A percentile compares a stretch with the other conserved stretches of the same genome.
phyloP scores from a whole-genome alignment of 2,113 vertebrate genomes.

The Anser brachyrhynchus region DNA sequence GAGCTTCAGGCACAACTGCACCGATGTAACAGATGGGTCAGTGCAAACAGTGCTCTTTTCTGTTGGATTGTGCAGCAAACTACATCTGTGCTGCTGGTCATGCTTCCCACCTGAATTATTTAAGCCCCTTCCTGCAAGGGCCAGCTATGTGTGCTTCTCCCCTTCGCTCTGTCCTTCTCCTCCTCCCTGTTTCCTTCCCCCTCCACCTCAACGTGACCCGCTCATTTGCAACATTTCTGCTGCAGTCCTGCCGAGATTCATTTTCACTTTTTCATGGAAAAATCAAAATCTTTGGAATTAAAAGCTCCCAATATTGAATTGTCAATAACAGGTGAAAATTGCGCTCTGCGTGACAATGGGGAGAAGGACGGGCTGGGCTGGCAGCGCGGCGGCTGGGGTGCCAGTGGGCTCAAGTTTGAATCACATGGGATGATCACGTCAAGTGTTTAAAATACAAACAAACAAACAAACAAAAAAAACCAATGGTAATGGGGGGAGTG shows the following conservation, averaged over 20 bases:
- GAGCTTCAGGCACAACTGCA: background rate
- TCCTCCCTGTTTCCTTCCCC: background rate
- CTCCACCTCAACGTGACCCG: background rate
- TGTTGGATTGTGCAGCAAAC: background rate
- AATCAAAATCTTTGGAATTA: conserved; percentile 78
- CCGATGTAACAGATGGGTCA: background rate
- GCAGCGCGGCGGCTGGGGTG: background rate
- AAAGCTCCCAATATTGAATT: conserved; percentile 76
- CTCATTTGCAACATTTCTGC: conserved; percentile 63
- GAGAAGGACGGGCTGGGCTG: conserved; percentile 13
- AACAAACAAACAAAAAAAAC: background rate
- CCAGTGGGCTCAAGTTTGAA: background rate
- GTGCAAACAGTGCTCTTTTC: background rate
- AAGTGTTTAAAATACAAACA: background rate
- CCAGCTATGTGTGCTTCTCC: background rate
- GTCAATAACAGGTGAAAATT: conserved; percentile 81
- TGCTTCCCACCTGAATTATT: conserved; percentile 23
- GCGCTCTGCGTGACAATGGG: conserved; percentile 59
- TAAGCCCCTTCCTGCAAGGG: background rate
- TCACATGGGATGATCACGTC: background rate
- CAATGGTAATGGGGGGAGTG: background rate
- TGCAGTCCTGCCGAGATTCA: conserved; percentile 69
- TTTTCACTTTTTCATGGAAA: conserved; percentile 81
- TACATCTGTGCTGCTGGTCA: background rate
- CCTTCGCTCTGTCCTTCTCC: background rate